These are phyloP conservation scores for Neoascia interrupta DNA, from an alignment of 2,888 invertebrate genomes.

Conservation along the genomic window DNA sequence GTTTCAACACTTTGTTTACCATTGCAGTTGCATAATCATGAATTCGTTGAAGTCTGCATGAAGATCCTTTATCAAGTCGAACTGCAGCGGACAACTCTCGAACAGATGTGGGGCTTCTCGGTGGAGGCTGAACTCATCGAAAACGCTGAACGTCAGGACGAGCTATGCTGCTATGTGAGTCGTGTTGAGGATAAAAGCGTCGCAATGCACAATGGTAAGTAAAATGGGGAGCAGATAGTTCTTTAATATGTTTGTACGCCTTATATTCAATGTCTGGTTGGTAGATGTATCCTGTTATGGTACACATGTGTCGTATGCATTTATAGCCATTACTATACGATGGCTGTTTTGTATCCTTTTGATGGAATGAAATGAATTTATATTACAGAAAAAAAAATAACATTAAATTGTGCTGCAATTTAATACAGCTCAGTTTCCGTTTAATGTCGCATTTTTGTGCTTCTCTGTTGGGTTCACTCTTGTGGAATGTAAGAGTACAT, in stretches of 20 bases:
- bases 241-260: slow-evolving; percentile 44
- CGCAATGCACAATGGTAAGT: slow-evolving; percentile 96
- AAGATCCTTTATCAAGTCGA: slow-evolving; percentile 98
- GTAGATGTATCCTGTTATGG: not conserved
- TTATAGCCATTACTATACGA: no score
- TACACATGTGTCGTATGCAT: no score
- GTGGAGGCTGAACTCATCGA: slow-evolving; percentile 98
- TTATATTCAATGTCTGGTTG: not conserved
- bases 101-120: slow-evolving; percentile 98
- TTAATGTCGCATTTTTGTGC: no score
- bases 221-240: not conserved
- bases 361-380: no score
- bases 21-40: slow-evolving; percentile 92
- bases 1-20: slow-evolving; percentile 69
- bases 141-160: slow-evolving; percentile 97
- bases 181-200: slow-evolving; percentile 97
- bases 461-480: no score
- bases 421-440: no score
- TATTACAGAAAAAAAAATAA: no score
- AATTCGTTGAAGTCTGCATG: slow-evolving; percentile 96
- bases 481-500: no score
- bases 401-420: no score
- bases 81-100: slow-evolving; percentile 91
- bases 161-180: slow-evolving; percentile 97
- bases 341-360: no score